Evolutionary conservation across 2,113 vertebrate species (phyloP).

Genomic region (Rhynchomys soricoides): DNA sequence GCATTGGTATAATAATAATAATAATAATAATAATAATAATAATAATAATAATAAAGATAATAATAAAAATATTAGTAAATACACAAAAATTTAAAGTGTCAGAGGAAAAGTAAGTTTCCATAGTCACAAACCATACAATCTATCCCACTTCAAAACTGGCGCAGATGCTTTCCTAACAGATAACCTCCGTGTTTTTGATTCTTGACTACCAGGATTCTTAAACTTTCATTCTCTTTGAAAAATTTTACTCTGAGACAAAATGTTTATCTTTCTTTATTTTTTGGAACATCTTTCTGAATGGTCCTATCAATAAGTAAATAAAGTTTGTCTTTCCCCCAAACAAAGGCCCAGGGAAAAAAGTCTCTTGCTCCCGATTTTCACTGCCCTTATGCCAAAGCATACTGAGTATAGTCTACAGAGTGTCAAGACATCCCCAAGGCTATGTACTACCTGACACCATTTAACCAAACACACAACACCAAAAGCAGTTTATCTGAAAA

Average conservation of each 20-base stretch:
- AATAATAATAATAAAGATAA: too few species aligned
- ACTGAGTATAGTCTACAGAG: neutral
- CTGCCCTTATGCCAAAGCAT: neutral
- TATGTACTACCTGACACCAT: neutral
- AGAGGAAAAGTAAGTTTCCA: neutral
- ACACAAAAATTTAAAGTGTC: neutral
- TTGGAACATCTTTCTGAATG: neutral
- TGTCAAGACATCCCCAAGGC: neutral
- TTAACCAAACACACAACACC: slow-evolving; percentile 34
- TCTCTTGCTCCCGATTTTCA: neutral
- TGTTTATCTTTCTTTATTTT: neutral
- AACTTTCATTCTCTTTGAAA: neutral
- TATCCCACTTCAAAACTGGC: neutral
- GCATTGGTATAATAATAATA: neutral
- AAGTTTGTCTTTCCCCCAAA: neutral
- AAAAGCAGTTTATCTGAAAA: slow-evolving; percentile 38
- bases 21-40: neutral
- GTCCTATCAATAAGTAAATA: neutral
- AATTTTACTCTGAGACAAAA: neutral
- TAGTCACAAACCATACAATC: neutral
- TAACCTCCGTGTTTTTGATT: neutral
- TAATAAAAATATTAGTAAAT: neutral
- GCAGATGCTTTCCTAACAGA: neutral
- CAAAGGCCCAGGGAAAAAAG: neutral
- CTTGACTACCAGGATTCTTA: neutral